phyloP scores from a whole-genome alignment of 2,797 vertebrate genomes.

The Malacoraja senta region DNA sequence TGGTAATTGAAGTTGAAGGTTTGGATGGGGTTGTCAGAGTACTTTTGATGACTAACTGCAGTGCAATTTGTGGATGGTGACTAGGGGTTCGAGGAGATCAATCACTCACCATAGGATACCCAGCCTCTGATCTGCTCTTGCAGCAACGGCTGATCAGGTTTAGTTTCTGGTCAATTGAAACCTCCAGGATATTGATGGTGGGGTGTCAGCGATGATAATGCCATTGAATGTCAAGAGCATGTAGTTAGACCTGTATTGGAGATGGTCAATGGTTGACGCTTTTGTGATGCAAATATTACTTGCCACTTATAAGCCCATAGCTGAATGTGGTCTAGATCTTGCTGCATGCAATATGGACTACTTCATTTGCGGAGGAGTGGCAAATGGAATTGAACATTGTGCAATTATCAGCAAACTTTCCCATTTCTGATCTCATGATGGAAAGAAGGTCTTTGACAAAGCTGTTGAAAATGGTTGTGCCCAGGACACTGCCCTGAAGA shows the following conservation, averaged over 20 bases:
- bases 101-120: background rate
- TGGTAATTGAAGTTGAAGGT: background rate
- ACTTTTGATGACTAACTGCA: background rate
- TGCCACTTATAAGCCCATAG: background rate
- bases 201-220: background rate
- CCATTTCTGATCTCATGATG: background rate
- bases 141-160: background rate
- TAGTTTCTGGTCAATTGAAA: background rate
- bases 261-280: background rate
- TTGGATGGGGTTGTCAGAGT: background rate
- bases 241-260: background rate
- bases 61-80: background rate
- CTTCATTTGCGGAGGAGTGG: background rate
- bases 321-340: background rate
- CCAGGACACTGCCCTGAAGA: background rate
- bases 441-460: background rate
- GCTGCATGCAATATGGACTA: background rate
- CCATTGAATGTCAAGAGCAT: background rate
- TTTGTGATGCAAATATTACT: background rate
- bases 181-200: background rate
- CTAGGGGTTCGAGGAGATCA: background rate
- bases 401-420: background rate
- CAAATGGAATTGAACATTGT: background rate
- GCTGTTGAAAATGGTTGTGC: background rate
- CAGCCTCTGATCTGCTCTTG: background rate